phyloP scores from a whole-genome alignment of 37 sponge, comb jelly and placozoan genomes.

The Chondrilla cf. caribensis region DNA sequence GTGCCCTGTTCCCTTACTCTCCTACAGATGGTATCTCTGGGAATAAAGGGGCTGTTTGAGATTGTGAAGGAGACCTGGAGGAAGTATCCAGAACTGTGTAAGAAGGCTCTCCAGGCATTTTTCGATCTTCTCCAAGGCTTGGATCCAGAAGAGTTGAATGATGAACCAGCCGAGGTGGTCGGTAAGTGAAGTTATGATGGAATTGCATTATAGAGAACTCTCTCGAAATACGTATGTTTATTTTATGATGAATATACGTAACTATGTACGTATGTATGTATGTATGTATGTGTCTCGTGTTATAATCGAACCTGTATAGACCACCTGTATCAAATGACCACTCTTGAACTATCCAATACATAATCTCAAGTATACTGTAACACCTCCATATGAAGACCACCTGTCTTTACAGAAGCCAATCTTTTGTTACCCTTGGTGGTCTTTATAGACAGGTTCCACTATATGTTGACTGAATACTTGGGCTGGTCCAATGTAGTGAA shows the following conservation, averaged over 20 bases:
- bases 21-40: slow-evolving; percentile 71
- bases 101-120: slow-evolving; percentile 68
- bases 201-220: no score
- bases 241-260: background rate
- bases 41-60: slow-evolving; percentile 79
- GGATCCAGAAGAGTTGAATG: slow-evolving; percentile 57
- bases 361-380: no score
- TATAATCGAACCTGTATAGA: background rate
- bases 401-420: no score
- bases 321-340: no score
- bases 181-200: slow-evolving; percentile 27
- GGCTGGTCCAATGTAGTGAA: no score
- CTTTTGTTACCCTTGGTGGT: no score
- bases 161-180: slow-evolving; percentile 78
- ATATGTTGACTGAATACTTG: no score
- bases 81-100: slow-evolving; percentile 73
- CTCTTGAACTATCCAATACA: no score
- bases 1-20: no score
- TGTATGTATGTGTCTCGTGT: background rate
- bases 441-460: no score
- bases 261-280: background rate
- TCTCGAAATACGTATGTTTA: no score
- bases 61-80: slow-evolving; percentile 75
- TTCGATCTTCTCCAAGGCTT: slow-evolving; percentile 75
- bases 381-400: no score